Percentiles rank a stretch among this genome's conserved stretches.
Conservation (phyloP, 2,113 vertebrate species). For the Misgurnus anguillicaudatus region DNA sequence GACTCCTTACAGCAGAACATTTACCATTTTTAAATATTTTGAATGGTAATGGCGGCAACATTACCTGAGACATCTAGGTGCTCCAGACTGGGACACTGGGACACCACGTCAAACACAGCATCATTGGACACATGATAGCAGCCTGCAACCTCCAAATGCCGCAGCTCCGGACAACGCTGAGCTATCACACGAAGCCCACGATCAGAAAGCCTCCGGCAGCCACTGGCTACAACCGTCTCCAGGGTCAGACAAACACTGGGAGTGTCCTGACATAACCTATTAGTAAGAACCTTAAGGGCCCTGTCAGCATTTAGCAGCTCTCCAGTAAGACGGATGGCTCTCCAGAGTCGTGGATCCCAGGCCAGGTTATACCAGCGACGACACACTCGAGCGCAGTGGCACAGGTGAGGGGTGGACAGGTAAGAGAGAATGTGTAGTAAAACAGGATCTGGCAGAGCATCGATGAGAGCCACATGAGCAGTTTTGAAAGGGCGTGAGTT, state of each 20-base stretch:
- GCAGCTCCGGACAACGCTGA: slow-evolving; percentile 93
- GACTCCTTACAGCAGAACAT: not conserved
- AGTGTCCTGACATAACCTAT: slow-evolving; percentile 95
- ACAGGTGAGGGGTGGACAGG: slow-evolving; percentile 94
- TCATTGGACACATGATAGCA: slow-evolving; percentile 97
- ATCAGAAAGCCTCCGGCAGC: slow-evolving; percentile 95
- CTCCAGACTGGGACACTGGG: slow-evolving; percentile 93
- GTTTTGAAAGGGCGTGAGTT: slow-evolving; percentile 80
- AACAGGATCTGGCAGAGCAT: slow-evolving; percentile 86
- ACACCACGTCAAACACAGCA: slow-evolving; percentile 93
- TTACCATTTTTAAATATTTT: too few relatives aligned
- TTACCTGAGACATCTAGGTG: slow-evolving; percentile 97
- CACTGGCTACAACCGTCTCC: slow-evolving; percentile 88
- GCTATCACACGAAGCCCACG: slow-evolving; percentile 92
- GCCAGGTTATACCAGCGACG: slow-evolving; percentile 97
- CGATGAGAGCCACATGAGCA: slow-evolving; percentile 79
- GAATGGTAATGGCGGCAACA: not conserved
- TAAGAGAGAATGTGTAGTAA: slow-evolving; percentile 90
- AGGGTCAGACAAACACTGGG: slow-evolving; percentile 97
- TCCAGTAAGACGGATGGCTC: slow-evolving; percentile 85
- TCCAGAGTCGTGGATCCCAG: slow-evolving; percentile 96
- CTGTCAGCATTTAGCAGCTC: slow-evolving; percentile 93
- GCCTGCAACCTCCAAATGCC: slow-evolving; percentile 88
- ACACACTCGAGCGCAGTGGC: slow-evolving; percentile 90
- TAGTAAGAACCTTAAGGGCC: slow-evolving; percentile 90